Evolutionary conservation across 2,113 vertebrate genomes (phyloP).

Genomic region (Puma concolor): DNA sequence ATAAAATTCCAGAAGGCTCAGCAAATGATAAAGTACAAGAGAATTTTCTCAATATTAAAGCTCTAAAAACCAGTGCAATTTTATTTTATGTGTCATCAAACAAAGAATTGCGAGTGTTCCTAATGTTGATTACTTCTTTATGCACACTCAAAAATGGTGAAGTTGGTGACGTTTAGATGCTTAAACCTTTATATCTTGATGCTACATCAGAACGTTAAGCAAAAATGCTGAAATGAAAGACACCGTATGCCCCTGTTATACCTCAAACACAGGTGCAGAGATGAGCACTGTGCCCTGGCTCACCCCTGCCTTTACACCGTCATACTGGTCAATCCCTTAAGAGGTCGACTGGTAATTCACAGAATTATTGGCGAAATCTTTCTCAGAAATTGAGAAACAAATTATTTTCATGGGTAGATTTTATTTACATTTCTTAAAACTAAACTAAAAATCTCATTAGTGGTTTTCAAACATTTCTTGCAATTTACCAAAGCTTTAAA

Average conservation of each 20-base stretch:
- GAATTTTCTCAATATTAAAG: slow-evolving; percentile 81
- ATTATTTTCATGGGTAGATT: not conserved
- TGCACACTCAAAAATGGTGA: not conserved
- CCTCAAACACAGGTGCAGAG: not conserved
- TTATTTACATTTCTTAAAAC: not conserved
- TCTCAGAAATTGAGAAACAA: not conserved
- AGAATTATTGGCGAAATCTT: not conserved
- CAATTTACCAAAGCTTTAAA: not conserved
- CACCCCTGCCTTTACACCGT: not conserved
- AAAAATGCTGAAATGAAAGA: not conserved
- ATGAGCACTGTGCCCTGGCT: not conserved
- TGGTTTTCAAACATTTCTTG: not conserved
- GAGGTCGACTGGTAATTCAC: not conserved
- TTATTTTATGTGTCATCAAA: slow-evolving; percentile 62
- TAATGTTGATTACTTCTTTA: slow-evolving; percentile 52
- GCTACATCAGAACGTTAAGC: slow-evolving; percentile 3
- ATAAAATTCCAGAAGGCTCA: slow-evolving; percentile 86
- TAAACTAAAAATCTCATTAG: slow-evolving; percentile 22
- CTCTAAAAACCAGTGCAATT: slow-evolving; percentile 75
- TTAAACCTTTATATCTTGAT: slow-evolving; percentile 50
- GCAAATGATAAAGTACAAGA: slow-evolving; percentile 81
- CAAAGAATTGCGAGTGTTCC: slow-evolving; percentile 49
- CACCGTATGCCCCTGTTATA: not conserved
- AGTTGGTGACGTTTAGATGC: not conserved
- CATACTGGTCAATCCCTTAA: not conserved